A percentile compares a stretch with the other conserved stretches of the same genome.
phyloP scores from a whole-genome alignment of 1,140 invertebrate genomes.

The Luehdorfia chinensis region DNA sequence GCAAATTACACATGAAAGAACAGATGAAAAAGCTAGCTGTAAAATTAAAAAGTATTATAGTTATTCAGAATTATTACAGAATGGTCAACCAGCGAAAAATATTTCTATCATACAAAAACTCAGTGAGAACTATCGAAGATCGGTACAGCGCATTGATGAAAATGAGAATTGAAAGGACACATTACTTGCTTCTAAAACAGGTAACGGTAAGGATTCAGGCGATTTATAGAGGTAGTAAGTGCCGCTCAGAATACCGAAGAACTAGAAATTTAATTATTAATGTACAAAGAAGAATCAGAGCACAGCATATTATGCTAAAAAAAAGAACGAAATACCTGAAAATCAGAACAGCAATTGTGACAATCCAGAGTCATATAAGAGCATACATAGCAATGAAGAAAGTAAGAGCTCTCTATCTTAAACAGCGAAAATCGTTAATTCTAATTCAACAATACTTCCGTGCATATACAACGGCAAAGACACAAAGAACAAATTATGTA shows the following conservation, averaged over 20 bases:
- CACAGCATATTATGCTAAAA: conserved; percentile 49
- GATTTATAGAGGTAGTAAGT: conserved; percentile 54
- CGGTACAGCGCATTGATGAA: conserved; percentile 56
- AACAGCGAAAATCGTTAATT: conserved; percentile 34
- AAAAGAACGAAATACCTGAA: conserved; percentile 52
- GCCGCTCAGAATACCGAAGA: conserved; percentile 41
- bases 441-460: conserved; percentile 44
- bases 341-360: conserved; percentile 43
- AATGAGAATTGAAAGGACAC: conserved; percentile 60
- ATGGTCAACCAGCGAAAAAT: conserved; percentile 42
- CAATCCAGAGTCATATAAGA: conserved; percentile 73
- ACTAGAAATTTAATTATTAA: conserved; percentile 40
- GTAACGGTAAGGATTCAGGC: conserved; percentile 55
- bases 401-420: conserved; percentile 57
- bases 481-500: conserved; percentile 34
- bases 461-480: conserved; percentile 34
- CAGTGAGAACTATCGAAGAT: conserved; percentile 40
- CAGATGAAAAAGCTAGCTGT: conserved; percentile 43
- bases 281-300: conserved; percentile 69
- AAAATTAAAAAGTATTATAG: conserved; percentile 37
- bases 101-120: conserved; percentile 35
- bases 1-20: conserved; percentile 52
- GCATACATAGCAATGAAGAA: conserved; percentile 48
- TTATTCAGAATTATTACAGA: conserved; percentile 70
- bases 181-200: conserved; percentile 50